Evolutionary conservation across 1,140 invertebrate species (phyloP).

Genomic region (Bombus picipes): DNA sequence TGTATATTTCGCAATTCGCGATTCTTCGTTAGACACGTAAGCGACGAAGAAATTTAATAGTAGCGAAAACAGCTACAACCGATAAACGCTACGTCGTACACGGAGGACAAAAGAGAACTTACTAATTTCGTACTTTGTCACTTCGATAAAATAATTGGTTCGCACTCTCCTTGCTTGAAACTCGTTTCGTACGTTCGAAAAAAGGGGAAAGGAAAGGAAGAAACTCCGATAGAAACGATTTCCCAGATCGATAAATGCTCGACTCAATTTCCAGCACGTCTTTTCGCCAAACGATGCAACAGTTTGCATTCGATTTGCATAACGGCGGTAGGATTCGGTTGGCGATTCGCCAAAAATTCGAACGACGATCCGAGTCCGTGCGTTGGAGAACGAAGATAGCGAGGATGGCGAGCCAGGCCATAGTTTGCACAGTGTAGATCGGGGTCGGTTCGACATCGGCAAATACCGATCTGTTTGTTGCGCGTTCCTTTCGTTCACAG

Average conservation of each 20-base stretch:
- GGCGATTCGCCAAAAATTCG: conserved; percentile 37
- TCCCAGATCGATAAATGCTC: background rate
- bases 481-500: background rate
- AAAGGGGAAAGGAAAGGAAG: rapidly evolving
- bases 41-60: too few relatives aligned
- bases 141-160: too few relatives aligned
- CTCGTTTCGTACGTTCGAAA: background rate
- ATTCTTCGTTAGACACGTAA: too few relatives aligned
- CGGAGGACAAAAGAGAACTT: too few relatives aligned
- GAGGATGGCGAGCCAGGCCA: background rate
- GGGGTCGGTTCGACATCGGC: background rate
- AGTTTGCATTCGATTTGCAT: conserved; percentile 45
- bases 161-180: background rate
- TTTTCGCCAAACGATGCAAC: conserved; percentile 12
- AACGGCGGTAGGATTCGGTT: background rate
- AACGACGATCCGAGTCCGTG: background rate
- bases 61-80: too few relatives aligned
- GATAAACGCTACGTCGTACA: too few relatives aligned
- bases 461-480: background rate
- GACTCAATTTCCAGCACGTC: too few relatives aligned
- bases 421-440: background rate
- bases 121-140: too few relatives aligned
- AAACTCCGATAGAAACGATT: background rate
- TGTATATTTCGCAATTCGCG: too few relatives aligned
- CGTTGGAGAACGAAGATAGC: too few relatives aligned